These are phyloP conservation scores for Acrossocheilus fasciatus DNA, from an alignment of 2,797 vertebrate species.

Conservation along the genomic window DNA sequence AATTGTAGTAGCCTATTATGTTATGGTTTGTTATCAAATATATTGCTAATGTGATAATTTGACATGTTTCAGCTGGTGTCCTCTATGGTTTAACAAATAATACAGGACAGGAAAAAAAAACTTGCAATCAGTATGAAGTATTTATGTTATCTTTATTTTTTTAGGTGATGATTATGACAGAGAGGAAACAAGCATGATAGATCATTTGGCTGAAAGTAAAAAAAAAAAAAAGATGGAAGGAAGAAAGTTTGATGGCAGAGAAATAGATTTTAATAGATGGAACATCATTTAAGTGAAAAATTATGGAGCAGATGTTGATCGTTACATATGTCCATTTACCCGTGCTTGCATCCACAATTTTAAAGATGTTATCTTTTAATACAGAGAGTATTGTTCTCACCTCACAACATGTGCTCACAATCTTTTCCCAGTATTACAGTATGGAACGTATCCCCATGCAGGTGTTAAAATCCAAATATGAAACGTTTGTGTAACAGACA, in stretches of 20 bases:
- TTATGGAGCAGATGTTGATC: neutral
- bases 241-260: neutral
- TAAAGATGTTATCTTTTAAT: neutral
- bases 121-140: neutral
- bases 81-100: neutral
- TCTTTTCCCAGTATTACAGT: neutral
- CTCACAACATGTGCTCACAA: neutral
- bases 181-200: neutral
- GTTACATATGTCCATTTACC: neutral
- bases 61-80: neutral
- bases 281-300: neutral
- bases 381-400: too few species aligned
- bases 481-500: neutral
- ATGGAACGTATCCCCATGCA: neutral
- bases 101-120: neutral
- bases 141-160: neutral
- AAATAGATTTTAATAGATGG: neutral
- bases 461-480: neutral
- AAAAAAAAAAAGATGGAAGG: neutral
- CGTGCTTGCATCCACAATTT: neutral
- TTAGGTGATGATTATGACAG: neutral
- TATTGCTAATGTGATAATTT: neutral
- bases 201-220: neutral
- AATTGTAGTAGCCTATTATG: neutral
- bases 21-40: neutral